Conservation (phyloP, 2,888 invertebrate species). For the Dynastes tityus region DNA sequence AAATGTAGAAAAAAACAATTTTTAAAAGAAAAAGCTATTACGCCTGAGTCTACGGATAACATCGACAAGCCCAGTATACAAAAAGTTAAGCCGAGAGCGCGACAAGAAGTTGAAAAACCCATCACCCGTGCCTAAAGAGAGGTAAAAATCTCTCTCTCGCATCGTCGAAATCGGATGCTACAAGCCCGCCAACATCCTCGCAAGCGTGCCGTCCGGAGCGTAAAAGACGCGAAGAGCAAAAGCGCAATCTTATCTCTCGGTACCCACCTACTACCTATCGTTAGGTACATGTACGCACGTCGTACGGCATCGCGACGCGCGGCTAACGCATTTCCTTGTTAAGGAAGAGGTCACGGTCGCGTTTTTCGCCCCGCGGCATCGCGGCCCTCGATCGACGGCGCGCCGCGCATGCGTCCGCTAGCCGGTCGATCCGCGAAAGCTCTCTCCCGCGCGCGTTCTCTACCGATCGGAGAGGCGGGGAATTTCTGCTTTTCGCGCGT, state of each 20-base stretch:
- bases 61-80: too few relatives aligned
- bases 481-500: constrained; percentile 23
- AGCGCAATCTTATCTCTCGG: constrained; percentile 25
- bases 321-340: constrained; percentile 68
- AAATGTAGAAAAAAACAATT: too few relatives aligned
- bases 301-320: constrained; percentile 33
- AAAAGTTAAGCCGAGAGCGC: too few relatives aligned
- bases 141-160: too few relatives aligned
- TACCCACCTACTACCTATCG: constrained; percentile 13
- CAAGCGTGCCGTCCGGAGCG: too few relatives aligned
- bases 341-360: constrained; percentile 59
- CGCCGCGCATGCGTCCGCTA: constrained; percentile 9
- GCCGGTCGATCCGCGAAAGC: constrained; percentile 44
- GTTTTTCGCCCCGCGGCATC: constrained; percentile 36
- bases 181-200: too few relatives aligned
- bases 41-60: too few relatives aligned
- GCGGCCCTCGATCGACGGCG: not conserved
- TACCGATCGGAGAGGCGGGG: constrained; percentile 22
- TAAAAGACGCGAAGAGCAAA: constrained; percentile 23
- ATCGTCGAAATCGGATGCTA: too few relatives aligned
- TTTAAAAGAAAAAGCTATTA: not conserved
- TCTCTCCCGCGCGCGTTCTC: constrained; percentile 14
- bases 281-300: constrained; percentile 1
- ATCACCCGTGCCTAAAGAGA: too few relatives aligned
- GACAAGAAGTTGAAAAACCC: too few relatives aligned